phyloP scores from a whole-genome alignment of 2,888 invertebrate species.

The Bombylius discolor region DNA sequence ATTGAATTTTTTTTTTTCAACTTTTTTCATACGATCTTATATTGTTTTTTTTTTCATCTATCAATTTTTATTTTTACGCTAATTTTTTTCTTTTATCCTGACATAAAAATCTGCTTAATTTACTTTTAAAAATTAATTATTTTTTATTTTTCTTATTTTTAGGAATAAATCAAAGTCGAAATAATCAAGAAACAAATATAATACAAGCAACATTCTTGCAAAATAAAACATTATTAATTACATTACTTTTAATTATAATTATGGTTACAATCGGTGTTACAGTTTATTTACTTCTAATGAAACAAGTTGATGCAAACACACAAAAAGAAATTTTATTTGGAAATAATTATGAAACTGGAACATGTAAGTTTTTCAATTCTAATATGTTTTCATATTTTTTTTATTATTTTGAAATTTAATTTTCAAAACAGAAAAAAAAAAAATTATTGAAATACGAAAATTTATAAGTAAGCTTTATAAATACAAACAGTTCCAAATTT shows the following conservation, averaged over 20 bases:
- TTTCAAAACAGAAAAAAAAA: no score
- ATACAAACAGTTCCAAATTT: conserved; percentile 29
- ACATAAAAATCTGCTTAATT: no score
- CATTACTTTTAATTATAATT: conserved; percentile 23
- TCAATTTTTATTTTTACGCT: no score
- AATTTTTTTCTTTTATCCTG: no score
- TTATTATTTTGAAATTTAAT: neutral
- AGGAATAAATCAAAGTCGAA: conserved; percentile 23
- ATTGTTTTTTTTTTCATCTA: no score
- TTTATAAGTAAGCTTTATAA: no score
- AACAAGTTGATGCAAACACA: conserved; percentile 9
- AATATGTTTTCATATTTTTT: neutral
- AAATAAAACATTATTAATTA: conserved; percentile 22
- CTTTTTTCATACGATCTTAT: no score
- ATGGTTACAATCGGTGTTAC: conserved; percentile 23
- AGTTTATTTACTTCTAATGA: conserved; percentile 25
- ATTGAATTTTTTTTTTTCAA: no score
- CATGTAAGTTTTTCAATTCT: conserved; percentile 27
- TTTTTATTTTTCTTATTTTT: neutral
- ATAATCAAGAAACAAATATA: conserved; percentile 15
- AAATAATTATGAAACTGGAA: conserved; percentile 30
- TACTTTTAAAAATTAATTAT: no score
- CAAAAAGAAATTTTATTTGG: conserved; percentile 26
- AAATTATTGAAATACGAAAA: no score
- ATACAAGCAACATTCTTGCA: conserved; percentile 18